Evolutionary conservation across 2,797 vertebrate species (phyloP), one percentile per base, ranked within the genome.

Genomic region (Cynopterus sphinx): DNA sequence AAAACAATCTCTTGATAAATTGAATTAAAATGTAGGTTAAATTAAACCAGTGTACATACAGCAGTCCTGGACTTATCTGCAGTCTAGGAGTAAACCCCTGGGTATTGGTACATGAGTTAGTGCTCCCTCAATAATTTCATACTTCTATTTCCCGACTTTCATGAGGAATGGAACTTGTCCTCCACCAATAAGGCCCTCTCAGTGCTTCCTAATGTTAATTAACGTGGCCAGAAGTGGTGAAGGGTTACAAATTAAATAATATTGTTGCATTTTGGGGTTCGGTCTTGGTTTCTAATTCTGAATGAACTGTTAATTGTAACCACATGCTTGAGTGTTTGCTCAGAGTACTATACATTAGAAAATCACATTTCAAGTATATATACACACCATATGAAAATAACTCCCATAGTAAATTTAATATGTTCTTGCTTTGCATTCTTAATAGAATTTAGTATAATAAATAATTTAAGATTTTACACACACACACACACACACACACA

Each of bases 71-170:
- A 15, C 49, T 16, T 6, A 24, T 28, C 9, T 1, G 17, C 8
- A 28, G 5, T 43, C 2, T 1, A 11, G 1, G 24, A 41, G 2
- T 3, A 51, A 51, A 10, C 4, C 28, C 2, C 3, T 65, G 5
- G 22, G 21, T 22, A 4, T 5, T 2, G 49, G 26, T 21, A 16
- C 3, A 1, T 1, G 13, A 4, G 11, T 28, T 2, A 6, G 2
- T 15, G 26, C 11, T 11, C 22, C 9, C 8, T 63, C 5, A 4
- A 1, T 9, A 1, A 6, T 5, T 16, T 57, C 9, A 2, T 31
- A 6, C 36, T 15, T 71, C 9, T 24, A 2, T 57, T 12, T 77
- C 13, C 21, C 31, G 26, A 28, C 4, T 53, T 51, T 49, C 17
- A 1, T 65, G 53, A 87, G 19, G 39, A 21, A 26, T 31, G 1